These are phyloP conservation scores for Psittacula echo DNA, from an alignment of 2,797 vertebrate species.

Conservation along the genomic window DNA sequence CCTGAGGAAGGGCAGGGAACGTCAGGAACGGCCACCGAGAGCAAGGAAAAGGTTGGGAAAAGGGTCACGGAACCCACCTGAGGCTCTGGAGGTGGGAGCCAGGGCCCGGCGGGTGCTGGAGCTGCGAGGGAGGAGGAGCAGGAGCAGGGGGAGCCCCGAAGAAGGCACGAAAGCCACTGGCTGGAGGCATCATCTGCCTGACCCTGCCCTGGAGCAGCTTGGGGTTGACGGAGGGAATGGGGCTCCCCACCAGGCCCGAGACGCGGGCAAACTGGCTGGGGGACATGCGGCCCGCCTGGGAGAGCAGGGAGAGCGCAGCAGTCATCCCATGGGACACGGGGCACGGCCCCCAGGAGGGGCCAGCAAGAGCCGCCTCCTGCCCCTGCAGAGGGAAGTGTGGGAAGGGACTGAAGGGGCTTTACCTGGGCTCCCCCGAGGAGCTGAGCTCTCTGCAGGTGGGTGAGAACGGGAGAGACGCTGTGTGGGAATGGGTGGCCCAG, in stretches of 20 bases:
- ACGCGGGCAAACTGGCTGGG: slow-evolving; percentile 79
- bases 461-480: slow-evolving; percentile 88
- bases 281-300: slow-evolving; percentile 78
- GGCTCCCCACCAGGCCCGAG: slow-evolving; percentile 83
- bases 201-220: slow-evolving; percentile 81
- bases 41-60: rapidly evolving
- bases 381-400: rapidly evolving
- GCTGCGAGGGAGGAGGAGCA: slow-evolving; percentile 53
- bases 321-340: rapidly evolving
- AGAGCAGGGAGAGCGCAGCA: background rate
- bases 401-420: background rate
- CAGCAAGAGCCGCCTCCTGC: background rate
- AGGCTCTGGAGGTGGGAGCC: slow-evolving; percentile 79
- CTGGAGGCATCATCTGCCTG: slow-evolving; percentile 83
- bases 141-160: slow-evolving; percentile 84
- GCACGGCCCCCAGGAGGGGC: background rate
- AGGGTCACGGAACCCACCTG: slow-evolving; percentile 40
- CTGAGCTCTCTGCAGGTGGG: slow-evolving; percentile 92
- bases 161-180: slow-evolving; percentile 90
- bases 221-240: slow-evolving; percentile 81
- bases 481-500: slow-evolving; percentile 86
- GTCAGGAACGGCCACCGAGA: rapidly evolving
- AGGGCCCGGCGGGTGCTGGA: slow-evolving; percentile 67
- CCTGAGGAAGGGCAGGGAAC: background rate
- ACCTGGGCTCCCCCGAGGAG: slow-evolving; percentile 86